A percentile compares a stretch with the other conserved stretches of the same genome.
Evolutionary conservation across 2,797 vertebrate genomes (phyloP).

Genomic region (Urocyon cinereoargenteus): DNA sequence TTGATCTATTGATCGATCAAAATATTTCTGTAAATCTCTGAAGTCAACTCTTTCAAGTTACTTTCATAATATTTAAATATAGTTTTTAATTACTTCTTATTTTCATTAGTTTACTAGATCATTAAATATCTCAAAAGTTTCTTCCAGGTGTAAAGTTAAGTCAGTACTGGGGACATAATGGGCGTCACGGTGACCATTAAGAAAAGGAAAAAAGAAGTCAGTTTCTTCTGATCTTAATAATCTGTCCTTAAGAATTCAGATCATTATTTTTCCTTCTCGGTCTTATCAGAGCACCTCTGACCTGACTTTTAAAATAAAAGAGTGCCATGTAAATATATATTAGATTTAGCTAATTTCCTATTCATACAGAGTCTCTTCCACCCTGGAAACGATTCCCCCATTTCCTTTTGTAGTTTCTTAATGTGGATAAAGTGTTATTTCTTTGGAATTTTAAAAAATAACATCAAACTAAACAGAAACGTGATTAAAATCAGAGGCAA

Average conservation of each 20-base stretch:
- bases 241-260: neutral
- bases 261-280: neutral
- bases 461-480: slow-evolving; percentile 27
- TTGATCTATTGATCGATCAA: neutral
- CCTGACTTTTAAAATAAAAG: neutral
- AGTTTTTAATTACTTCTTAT: neutral
- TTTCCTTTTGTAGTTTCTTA: slow-evolving; percentile 5
- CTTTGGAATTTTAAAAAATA: slow-evolving; percentile 25
- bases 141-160: neutral
- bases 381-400: neutral
- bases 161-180: neutral
- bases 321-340: neutral
- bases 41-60: neutral
- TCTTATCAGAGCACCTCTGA: neutral
- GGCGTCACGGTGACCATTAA: neutral
- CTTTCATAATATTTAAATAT: neutral
- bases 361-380: neutral
- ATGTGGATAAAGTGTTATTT: slow-evolving; percentile 6
- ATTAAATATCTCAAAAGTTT: neutral
- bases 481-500: slow-evolving; percentile 3
- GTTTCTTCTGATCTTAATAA: neutral
- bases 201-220: neutral
- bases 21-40: neutral
- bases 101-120: neutral
- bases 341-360: neutral